Conservation (phyloP, 2,888 invertebrate species). For the Eumerus sabulonum region DNA sequence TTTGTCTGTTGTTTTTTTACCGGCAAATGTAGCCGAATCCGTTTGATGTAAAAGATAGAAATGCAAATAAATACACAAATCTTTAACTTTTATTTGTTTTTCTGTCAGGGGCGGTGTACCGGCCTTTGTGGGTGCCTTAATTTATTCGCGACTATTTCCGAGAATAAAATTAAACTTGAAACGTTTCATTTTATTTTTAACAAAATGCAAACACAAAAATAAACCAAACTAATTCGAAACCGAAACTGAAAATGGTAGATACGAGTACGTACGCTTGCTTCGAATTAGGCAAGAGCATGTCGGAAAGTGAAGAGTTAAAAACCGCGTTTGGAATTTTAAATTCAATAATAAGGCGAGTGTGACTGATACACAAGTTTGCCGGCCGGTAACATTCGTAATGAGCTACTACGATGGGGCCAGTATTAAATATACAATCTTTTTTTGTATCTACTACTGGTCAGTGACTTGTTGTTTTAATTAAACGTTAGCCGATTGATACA, state of each 20-base stretch:
- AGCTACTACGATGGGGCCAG: too few relatives aligned
- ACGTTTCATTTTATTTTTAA: conserved; percentile 32
- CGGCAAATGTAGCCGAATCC: neutral
- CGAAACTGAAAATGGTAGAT: too few relatives aligned
- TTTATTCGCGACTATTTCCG: conserved; percentile 46
- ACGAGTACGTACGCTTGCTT: too few relatives aligned
- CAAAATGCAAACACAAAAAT: conserved; percentile 8
- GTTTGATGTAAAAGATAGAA: conserved; percentile 45
- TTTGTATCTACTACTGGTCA: too few relatives aligned
- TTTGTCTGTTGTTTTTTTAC: too few relatives aligned
- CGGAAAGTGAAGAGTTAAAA: neutral
- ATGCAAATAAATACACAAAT: conserved; percentile 52
- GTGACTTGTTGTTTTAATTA: too few relatives aligned
- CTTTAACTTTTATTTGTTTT: conserved; percentile 28
- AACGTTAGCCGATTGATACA: too few relatives aligned
- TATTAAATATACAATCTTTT: too few relatives aligned
- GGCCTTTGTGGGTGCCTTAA: conserved; percentile 37
- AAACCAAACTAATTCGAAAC: conserved; percentile 17
- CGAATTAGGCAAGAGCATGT: conserved; percentile 25
- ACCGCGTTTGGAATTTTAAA: conserved; percentile 52
- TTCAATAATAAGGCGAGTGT: conserved; percentile 31
- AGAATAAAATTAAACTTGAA: conserved; percentile 44
- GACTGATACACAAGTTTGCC: too few relatives aligned
- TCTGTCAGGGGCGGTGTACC: conserved; percentile 8
- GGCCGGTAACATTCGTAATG: too few relatives aligned